Evolutionary conservation across 1,140 invertebrate genomes (phyloP), one percentile per base, ranked within the genome.

Genomic region (Probaryconus sp.): DNA sequence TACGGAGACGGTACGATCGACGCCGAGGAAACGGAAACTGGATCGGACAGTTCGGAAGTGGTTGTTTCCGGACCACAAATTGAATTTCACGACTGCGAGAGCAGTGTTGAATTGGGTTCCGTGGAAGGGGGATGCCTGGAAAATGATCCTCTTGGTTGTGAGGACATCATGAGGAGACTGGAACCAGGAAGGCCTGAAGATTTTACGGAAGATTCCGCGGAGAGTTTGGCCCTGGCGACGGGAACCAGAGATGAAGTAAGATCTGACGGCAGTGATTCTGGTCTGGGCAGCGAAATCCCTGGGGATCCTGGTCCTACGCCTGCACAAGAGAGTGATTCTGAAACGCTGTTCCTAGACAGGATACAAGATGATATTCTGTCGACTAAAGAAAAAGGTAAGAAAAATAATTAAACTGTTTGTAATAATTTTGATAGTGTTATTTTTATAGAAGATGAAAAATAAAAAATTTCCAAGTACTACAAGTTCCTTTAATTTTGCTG

Each of bases 191-290:
- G 81, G 1, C 85, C 84, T 3, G 83, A 87, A 30, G 68, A 82
- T 5, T 88, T 87, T 18, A 88, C 85, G 3, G 86, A 88, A 26
- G 86, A 88, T 17, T 88, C 86, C 0, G 86, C 86, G 0, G 85
- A 87, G 35, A 88, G 86, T 24, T 55, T 88, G 17, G 77, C 85
- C 0, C 53, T 87, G 5, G 81, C 81, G 0, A 78, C 84, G 0
- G 82, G 82, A 14, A 73, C 76, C 3, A 77, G 81, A 5, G 85
- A 90, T 28, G 89, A 90, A 48, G 86, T 91, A 3, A 85, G 93
- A 51, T 94, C 92, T 4, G 94, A 95, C 80, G 93, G 93, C 2
- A 95, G 94, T 37, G 94, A 95, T 83, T 95, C 93, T 1, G 94
- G 94, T 0, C 79, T 95, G 16, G 93, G 92, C 1, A 90, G 89